These are phyloP conservation scores for Eudasyphora cyanicolor DNA, from an alignment of 2,888 invertebrate genomes.

Conservation along the genomic window DNA sequence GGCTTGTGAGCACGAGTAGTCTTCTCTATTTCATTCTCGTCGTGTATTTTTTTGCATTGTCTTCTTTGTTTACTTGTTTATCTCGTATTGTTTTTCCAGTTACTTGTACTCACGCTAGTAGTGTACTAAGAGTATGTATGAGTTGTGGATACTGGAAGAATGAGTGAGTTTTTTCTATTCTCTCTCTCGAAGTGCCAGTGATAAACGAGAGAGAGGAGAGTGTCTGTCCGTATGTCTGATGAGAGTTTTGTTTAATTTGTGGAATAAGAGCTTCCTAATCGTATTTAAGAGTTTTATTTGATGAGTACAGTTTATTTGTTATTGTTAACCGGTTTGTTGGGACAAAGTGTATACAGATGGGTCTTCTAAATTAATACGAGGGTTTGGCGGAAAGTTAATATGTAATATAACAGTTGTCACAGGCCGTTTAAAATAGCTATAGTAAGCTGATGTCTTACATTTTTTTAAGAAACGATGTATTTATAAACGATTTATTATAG, in stretches of 20 bases:
- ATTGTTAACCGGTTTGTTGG: neutral
- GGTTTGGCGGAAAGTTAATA: too few species aligned
- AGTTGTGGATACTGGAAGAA: constrained; percentile 6
- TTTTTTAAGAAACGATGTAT: too few species aligned
- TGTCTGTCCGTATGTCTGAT: neutral
- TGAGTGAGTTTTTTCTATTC: neutral
- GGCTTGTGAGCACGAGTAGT: too few species aligned
- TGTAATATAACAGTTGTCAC: too few species aligned
- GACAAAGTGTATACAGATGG: too few species aligned
- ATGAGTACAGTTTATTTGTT: neutral
- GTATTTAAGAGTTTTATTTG: neutral
- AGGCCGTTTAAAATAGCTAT: too few species aligned
- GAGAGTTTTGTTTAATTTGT: neutral
- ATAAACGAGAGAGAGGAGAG: neutral
- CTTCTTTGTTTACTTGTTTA: constrained; percentile 15
- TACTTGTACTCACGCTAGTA: neutral
- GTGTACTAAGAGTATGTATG: neutral
- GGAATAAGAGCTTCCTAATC: too few species aligned
- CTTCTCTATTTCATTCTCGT: constrained; percentile 35
- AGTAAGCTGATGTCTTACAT: too few species aligned
- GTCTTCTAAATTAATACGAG: too few species aligned
- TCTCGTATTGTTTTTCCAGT: constrained; percentile 18
- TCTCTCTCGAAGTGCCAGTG: neutral
- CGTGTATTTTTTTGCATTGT: constrained; percentile 27
- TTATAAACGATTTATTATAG: too few species aligned